These are phyloP conservation scores for Drosophila seguyi DNA, from an alignment of 1,140 invertebrate species.

Conservation along the genomic window DNA sequence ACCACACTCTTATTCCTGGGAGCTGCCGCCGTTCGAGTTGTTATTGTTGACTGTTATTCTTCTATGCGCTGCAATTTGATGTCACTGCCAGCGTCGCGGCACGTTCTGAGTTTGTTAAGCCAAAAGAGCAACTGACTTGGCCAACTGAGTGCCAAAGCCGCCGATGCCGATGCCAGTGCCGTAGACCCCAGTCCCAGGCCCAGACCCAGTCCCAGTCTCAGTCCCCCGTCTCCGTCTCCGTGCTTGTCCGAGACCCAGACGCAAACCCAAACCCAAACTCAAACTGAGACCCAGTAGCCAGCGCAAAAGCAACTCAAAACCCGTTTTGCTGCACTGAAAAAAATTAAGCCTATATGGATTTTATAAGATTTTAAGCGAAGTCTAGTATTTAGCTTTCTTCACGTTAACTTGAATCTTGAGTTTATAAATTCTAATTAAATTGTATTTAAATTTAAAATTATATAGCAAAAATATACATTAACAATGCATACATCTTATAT, in stretches of 20 bases:
- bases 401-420: no score
- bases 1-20: constrained; percentile 10
- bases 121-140: constrained; percentile 81
- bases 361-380: not conserved
- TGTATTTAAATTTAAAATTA: not conserved
- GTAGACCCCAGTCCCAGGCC: constrained; percentile 35
- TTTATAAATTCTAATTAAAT: not conserved
- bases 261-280: constrained; percentile 18
- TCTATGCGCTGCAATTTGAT: constrained; percentile 67
- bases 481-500: not conserved
- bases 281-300: constrained; percentile 34
- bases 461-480: not conserved
- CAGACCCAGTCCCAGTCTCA: constrained; percentile 18
- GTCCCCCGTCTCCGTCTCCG: constrained; percentile 1
- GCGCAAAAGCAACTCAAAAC: constrained; percentile 76
- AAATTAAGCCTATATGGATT: not conserved
- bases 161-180: constrained; percentile 36
- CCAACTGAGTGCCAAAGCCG: constrained; percentile 71
- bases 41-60: constrained; percentile 54
- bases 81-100: constrained; percentile 68
- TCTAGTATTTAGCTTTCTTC: not conserved
- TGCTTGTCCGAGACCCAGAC: constrained; percentile 21
- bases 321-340: constrained; percentile 66
- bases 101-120: constrained; percentile 80
- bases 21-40: constrained; percentile 11